Percentiles rank a stretch among this genome's conserved stretches.
Conservation (phyloP, 53 echinoderm and acorn worm genomes). For the Holothuria leucospilota region DNA sequence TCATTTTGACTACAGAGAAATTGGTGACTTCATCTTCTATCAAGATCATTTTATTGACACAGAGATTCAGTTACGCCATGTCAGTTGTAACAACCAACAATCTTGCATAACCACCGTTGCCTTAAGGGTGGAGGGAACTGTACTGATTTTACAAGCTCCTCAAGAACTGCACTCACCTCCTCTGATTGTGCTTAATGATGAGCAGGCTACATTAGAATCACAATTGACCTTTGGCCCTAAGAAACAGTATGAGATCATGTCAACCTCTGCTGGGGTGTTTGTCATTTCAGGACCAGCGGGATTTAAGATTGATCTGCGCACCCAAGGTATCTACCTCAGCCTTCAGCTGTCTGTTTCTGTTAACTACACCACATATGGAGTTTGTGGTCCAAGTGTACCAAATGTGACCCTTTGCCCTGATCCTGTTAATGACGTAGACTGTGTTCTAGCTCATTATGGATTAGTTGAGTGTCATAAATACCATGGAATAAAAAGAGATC, state of each 20-base stretch:
- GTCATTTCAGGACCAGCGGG: conserved; percentile 72
- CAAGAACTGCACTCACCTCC: conserved; percentile 55
- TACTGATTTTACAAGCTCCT: conserved; percentile 72
- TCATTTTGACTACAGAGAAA: conserved; percentile 66
- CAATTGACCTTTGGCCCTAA: conserved; percentile 48
- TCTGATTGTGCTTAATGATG: conserved; percentile 68
- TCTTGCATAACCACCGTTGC: conserved; percentile 77
- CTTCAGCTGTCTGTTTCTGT: conserved; percentile 58
- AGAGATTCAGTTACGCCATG: conserved; percentile 74
- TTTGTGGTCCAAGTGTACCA: conserved; percentile 81
- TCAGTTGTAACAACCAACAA: conserved; percentile 71
- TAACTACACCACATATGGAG: conserved; percentile 60
- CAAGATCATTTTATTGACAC: conserved; percentile 17
- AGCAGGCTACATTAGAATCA: conserved; percentile 51
- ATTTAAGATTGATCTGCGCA: conserved; percentile 61
- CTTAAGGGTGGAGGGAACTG: conserved; percentile 40
- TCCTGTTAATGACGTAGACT: conserved; percentile 67
- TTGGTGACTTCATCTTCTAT: conserved; percentile 75
- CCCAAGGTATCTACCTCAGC: conserved; percentile 77
- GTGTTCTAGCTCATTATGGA: conserved; percentile 70
- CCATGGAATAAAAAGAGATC: conserved; percentile 54
- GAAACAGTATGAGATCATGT: conserved; percentile 41
- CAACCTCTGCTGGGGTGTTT: conserved; percentile 62
- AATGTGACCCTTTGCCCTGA: conserved; percentile 57
- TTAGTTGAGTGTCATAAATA: conserved; percentile 62